Percentiles rank a stretch among this genome's conserved stretches.
Conservation (phyloP, 92 coral and sea anemone species). For the Montipora capitata region DNA sequence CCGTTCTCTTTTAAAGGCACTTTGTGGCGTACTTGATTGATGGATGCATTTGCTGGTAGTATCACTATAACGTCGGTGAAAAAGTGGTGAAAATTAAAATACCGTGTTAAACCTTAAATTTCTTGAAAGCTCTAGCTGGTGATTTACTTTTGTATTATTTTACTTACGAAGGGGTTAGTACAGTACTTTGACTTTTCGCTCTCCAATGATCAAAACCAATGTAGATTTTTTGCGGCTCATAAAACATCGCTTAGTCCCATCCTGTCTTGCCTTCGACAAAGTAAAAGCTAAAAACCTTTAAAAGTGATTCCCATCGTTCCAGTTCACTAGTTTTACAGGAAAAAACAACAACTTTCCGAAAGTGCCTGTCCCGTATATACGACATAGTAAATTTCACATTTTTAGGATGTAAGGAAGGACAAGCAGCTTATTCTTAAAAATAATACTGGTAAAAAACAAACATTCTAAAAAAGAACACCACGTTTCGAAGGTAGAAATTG, state of each 20-base stretch:
- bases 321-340: not conserved
- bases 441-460: conserved; percentile 40
- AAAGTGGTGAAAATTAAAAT: too few species aligned
- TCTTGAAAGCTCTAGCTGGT: too few species aligned
- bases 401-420: conserved; percentile 17
- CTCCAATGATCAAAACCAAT: not conserved
- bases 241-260: not conserved
- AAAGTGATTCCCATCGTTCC: not conserved
- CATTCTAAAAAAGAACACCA: conserved; percentile 13
- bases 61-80: too few species aligned
- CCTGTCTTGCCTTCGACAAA: not conserved
- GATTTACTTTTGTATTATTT: too few species aligned
- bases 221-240: not conserved
- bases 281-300: too few species aligned
- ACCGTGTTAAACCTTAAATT: too few species aligned
- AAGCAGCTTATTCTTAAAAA: conserved; percentile 8
- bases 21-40: not conserved
- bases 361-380: not conserved
- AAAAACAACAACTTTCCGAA: not conserved
- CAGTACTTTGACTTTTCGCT: too few species aligned
- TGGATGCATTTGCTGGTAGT: not conserved
- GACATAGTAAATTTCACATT: not conserved
- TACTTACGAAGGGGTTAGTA: too few species aligned
- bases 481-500: conserved; percentile 38
- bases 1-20: not conserved